phyloP scores from a whole-genome alignment of 2,113 vertebrate species.

The Electrona antarctica region DNA sequence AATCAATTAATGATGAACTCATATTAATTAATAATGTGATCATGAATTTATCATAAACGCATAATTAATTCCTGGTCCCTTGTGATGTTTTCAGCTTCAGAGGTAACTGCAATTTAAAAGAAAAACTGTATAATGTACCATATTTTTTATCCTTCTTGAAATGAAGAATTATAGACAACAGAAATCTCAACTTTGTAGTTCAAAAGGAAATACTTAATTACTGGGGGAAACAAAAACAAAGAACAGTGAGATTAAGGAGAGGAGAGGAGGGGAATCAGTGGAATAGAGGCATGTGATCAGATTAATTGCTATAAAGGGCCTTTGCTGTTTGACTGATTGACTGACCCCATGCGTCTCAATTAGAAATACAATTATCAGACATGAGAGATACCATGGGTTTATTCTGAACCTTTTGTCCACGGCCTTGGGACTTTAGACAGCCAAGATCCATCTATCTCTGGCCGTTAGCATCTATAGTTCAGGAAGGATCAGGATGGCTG shows the following conservation, averaged over 20 bases:
- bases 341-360: conserved; percentile 1
- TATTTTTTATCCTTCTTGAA: conserved; percentile 17
- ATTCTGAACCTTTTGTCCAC: not conserved
- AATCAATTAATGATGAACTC: too few species aligned
- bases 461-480: too few species aligned
- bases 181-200: conserved; percentile 22
- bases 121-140: too few species aligned
- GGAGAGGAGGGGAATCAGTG: conserved; percentile 26
- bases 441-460: too few species aligned
- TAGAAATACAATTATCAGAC: conserved; percentile 30
- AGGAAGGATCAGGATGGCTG: too few species aligned
- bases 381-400: conserved; percentile 19
- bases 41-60: too few species aligned
- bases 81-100: too few species aligned
- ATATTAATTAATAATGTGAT: too few species aligned
- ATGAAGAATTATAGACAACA: conserved; percentile 29
- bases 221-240: conserved; percentile 38
- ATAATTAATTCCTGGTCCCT: too few species aligned
- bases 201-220: conserved; percentile 30
- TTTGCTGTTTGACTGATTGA: conserved; percentile 15
- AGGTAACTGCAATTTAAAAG: not conserved
- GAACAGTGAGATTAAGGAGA: conserved; percentile 39
- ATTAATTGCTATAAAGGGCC: conserved; percentile 38
- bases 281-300: conserved; percentile 13
- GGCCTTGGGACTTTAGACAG: too few species aligned